Evolutionary conservation across 2,888 invertebrate species (phyloP).

Genomic region (Xestia sexstrigata): DNA sequence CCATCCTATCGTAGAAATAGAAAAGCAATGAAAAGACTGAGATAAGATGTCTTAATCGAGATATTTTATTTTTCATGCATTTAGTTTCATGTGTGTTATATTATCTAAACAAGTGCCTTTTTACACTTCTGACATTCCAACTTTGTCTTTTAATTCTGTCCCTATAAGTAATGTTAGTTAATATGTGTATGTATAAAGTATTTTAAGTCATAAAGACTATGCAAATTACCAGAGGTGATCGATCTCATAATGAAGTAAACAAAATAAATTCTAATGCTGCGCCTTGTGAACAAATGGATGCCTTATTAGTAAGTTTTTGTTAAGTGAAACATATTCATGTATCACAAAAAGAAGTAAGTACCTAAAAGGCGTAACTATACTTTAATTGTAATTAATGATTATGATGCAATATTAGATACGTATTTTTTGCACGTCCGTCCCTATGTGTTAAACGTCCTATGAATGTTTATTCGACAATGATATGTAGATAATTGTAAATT

Average conservation of each 20-base stretch:
- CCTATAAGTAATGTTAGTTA: slow-evolving; percentile 57
- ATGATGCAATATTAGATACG: slow-evolving; percentile 67
- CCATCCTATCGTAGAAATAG: slow-evolving; percentile 55
- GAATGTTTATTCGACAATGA: slow-evolving; percentile 57
- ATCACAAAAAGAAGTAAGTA: slow-evolving; percentile 52
- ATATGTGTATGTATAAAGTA: slow-evolving; percentile 62
- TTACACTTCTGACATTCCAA: slow-evolving; percentile 66
- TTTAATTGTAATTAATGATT: slow-evolving; percentile 56
- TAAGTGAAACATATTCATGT: slow-evolving; percentile 42
- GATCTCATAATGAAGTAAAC: slow-evolving; percentile 74
- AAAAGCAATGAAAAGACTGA: slow-evolving; percentile 84
- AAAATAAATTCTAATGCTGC: slow-evolving; percentile 63
- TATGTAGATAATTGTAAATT: slow-evolving; percentile 47
- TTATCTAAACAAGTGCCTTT: slow-evolving; percentile 69
- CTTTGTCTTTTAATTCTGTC: slow-evolving; percentile 53
- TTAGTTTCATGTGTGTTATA: slow-evolving; percentile 52
- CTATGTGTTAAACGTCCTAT: slow-evolving; percentile 56
- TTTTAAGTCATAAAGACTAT: slow-evolving; percentile 57
- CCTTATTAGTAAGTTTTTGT: slow-evolving; percentile 56
- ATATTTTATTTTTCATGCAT: slow-evolving; percentile 65
- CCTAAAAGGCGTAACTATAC: slow-evolving; percentile 48
- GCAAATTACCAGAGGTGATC: slow-evolving; percentile 74
- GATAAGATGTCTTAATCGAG: slow-evolving; percentile 73
- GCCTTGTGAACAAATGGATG: slow-evolving; percentile 53
- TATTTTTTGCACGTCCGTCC: slow-evolving; percentile 65